Base-by-base conservation (phyloP, 1,140 invertebrate species). In the Hirudo medicinalis region DNA sequence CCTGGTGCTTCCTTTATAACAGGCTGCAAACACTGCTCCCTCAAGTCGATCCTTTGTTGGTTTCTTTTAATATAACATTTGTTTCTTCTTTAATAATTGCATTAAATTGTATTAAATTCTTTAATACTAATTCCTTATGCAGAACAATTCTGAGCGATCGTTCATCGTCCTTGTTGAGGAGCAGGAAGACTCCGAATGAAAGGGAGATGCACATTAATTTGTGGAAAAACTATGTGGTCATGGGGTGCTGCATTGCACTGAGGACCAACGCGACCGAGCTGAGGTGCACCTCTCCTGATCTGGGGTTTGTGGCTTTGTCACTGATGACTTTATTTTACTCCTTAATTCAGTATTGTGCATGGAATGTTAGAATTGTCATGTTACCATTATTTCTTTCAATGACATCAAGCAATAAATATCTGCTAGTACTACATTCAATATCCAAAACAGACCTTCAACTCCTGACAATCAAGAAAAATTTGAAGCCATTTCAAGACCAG, bases 121-220 rank as follows among this genome's bases (percentile, higher is more conserved):
- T n/a, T n/a, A n/a, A n/a, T n/a, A n/a, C n/a, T 13, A 63, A 25
- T 2, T 15, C 57, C 4, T 77, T 29, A 57, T 86, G 72, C 78
- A 94, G 91, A 36, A 92, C 92, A n/a, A 90, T 94, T 15, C 96
- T 90, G 81, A 95, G 98, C 79, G 97, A 95, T 79, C 86, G 94
- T 76, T 92, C 94, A 2, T 97, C 94, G 0, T 84, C 98, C 13
- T 83, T 99, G 43, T 78, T 77, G 76, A 77, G 81, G 88, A 78
- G 84, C 90, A 86, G 89, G 80, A 95, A 93, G 79, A 91, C 90
- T 40, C 87, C 89, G 54, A 93, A 90, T 75, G 92, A 95, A 82
- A 83, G 91, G 76, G 93, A 97, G 79, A 86, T 91, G 57, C 94
- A 96, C 80, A 88, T 97, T 83, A 87, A 90, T 79, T 85, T 96